Evolutionary conservation across 2,113 vertebrate species (phyloP).

Genomic region (Turdus rufiventris): DNA sequence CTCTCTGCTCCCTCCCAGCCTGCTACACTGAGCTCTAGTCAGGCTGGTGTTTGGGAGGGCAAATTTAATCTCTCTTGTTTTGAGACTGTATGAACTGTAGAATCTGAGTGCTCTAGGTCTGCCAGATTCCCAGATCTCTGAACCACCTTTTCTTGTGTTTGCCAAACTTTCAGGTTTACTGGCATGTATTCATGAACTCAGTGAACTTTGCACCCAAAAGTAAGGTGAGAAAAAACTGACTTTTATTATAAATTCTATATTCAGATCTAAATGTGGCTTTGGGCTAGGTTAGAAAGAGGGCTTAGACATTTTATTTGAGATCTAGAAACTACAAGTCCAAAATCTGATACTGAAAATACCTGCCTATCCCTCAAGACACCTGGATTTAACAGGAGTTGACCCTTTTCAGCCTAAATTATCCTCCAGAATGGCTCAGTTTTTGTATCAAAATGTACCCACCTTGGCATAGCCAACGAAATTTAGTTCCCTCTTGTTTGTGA

Average conservation of each 20-base stretch:
- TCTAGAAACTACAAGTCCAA: not conserved
- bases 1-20: not conserved
- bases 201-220: constrained; percentile 3
- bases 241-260: not conserved
- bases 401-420: not conserved
- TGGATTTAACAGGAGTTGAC: not conserved
- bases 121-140: not conserved
- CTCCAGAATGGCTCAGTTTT: not conserved
- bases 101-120: not conserved
- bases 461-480: not conserved
- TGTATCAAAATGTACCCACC: not conserved
- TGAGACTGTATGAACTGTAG: not conserved
- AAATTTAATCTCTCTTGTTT: not conserved
- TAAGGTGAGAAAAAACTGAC: not conserved
- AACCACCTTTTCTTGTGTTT: not conserved
- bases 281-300: not conserved
- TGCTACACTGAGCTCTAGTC: not conserved
- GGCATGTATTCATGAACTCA: constrained; percentile 5
- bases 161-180: not conserved
- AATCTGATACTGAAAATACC: not conserved
- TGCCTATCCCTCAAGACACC: not conserved
- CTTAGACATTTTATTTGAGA: not conserved
- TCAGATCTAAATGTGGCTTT: not conserved
- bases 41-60: not conserved
- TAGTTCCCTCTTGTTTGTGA: not conserved